Evolutionary conservation across 2,113 vertebrate species (phyloP).

Genomic region (Zeus faber): DNA sequence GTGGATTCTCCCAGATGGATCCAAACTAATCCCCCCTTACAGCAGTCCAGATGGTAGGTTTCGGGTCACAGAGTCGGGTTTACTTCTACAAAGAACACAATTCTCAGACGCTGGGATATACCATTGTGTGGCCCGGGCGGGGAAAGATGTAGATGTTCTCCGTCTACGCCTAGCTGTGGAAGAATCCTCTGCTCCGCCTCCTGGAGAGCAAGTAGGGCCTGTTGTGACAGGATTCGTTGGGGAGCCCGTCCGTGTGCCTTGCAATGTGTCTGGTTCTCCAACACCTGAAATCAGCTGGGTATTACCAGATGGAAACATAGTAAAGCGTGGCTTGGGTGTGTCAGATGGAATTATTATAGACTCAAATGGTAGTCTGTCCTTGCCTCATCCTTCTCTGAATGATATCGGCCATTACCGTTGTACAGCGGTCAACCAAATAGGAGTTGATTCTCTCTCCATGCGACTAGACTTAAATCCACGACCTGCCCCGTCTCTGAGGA

Average conservation of each 20-base stretch:
- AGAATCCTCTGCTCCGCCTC: conserved; percentile 57
- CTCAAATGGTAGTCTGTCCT: conserved; percentile 78
- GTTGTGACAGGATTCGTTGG: conserved; percentile 70
- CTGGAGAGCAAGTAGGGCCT: conserved; percentile 53
- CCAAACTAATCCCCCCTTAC: conserved; percentile 67
- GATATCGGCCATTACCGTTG: conserved; percentile 87
- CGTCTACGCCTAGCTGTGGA: conserved; percentile 77
- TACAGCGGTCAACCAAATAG: conserved; percentile 82
- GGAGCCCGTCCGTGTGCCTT: conserved; percentile 75
- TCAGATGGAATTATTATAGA: conserved; percentile 66
- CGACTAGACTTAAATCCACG: conserved; percentile 72
- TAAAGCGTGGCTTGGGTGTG: conserved; percentile 59
- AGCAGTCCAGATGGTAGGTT: conserved; percentile 64
- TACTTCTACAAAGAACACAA: conserved; percentile 68
- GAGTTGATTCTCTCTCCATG: conserved; percentile 75
- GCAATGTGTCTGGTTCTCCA: conserved; percentile 74
- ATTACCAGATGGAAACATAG: conserved; percentile 77
- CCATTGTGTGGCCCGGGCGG: conserved; percentile 77
- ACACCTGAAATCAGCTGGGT: conserved; percentile 82
- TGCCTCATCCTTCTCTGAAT: conserved; percentile 65
- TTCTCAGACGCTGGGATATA: conserved; percentile 83
- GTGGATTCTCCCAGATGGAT: conserved; percentile 88
- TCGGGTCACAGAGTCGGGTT: conserved; percentile 66
- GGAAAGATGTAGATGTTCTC: conserved; percentile 72
- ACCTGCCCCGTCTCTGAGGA: conserved; percentile 58